phyloP scores from a whole-genome alignment of 2,797 vertebrate species.

The Ptychadena robeensis region DNA sequence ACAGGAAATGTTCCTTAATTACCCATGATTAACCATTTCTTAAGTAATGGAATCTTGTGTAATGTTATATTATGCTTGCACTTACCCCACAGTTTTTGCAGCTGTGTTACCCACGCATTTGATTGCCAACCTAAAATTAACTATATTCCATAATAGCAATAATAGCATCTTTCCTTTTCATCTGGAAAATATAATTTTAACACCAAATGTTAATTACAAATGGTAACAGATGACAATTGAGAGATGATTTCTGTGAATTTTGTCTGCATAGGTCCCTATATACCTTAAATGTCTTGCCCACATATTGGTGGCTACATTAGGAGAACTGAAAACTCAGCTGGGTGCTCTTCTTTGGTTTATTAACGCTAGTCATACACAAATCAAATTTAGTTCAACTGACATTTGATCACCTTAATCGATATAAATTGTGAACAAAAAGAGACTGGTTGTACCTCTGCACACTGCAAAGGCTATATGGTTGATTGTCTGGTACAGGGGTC shows the following conservation, averaged over 20 bases:
- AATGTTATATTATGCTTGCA: slow-evolving; percentile 28
- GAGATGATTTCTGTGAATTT: neutral
- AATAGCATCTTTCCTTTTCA: too few species aligned
- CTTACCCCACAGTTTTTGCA: slow-evolving; percentile 12
- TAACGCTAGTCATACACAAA: neutral
- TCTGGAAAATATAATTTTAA: too few species aligned
- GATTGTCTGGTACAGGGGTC: too few species aligned
- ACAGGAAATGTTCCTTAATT: slow-evolving; percentile 35
- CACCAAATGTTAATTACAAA: too few species aligned
- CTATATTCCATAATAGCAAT: neutral
- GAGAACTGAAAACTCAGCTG: neutral
- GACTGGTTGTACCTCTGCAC: too few species aligned
- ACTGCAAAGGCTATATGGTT: too few species aligned
- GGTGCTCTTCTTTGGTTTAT: too few species aligned
- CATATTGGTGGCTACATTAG: neutral
- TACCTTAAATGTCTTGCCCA: neutral
- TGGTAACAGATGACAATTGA: too few species aligned
- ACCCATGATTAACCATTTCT: neutral
- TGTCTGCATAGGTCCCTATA: neutral
- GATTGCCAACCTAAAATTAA: neutral
- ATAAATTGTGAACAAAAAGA: too few species aligned
- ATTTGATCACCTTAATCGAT: too few species aligned
- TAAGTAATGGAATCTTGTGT: slow-evolving; percentile 21
- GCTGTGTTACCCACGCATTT: slow-evolving; percentile 22
- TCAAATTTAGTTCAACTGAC: too few species aligned